Evolutionary conservation across 2,113 vertebrate species (phyloP), one percentile per base, ranked within the genome.

Genomic region (Misgurnus mizolepis): DNA sequence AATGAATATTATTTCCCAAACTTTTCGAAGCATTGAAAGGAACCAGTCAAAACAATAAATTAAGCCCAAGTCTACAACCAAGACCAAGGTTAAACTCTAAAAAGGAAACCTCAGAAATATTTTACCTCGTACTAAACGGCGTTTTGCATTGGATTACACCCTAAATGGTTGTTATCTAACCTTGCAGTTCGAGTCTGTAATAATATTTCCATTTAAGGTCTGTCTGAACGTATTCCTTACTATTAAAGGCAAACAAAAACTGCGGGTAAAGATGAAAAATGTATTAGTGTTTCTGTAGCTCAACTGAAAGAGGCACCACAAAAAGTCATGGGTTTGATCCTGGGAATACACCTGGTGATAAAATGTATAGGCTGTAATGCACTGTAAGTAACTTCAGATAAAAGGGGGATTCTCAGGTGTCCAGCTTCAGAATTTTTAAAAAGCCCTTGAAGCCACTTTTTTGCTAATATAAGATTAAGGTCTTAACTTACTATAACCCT

Each of bases 131-230:
- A 88, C 88, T 84, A 79, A 86, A 86, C 81, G 73, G 85, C 82
- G 80, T 70, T 86, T 81, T 79, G 79, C 85, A 87, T 88, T 84
- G 85, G 85, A 88, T 88, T 89, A 85, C 85, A 83, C 80, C 80
- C 86, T 53, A 72, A 81, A 83, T 79, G 81, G 84, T 82, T 85
- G 86, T 84, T 85, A 85, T 85, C 84, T 84, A 85, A 88, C 87
- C 86, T 86, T 81, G 69, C 83, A 86, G 84, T 84, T 87, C 80
- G 64, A 87, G 81, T 76, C 85, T 90, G 80, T 85, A 90, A 91
- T 88, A 89, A 90, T 88, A 85, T 91, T 93, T 93, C 90, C 87
- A 91, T 91, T 90, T 87, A 89, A 88, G 87, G 87, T 83, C 87
- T 89, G 86, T 79, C 91, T 92, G 86, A 89, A 88, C 89, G 88